Conservation (phyloP, 2,113 vertebrate species). For the Melanerpes aurifrons region DNA sequence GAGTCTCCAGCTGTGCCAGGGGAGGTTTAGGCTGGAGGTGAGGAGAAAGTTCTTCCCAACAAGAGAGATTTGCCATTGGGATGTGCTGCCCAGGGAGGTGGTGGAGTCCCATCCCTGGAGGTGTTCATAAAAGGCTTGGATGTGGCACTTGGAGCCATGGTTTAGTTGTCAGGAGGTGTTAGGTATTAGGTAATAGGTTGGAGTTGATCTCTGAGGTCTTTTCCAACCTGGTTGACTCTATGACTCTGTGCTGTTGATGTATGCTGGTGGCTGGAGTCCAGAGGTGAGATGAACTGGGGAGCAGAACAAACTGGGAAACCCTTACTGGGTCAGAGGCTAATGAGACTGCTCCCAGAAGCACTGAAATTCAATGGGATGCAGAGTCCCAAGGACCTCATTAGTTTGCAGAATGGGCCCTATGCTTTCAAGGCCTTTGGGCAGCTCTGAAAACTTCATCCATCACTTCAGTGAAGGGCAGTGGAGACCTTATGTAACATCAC, state of each 20-base stretch:
- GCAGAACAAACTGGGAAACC: background rate
- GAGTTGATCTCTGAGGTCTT: too few relatives aligned
- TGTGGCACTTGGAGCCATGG: too few relatives aligned
- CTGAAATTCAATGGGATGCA: conserved; percentile 45
- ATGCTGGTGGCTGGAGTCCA: background rate
- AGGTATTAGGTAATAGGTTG: too few relatives aligned
- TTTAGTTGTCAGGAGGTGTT: too few relatives aligned
- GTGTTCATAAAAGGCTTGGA: too few relatives aligned
- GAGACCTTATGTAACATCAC: conserved; percentile 35
- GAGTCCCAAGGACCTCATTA: conserved; percentile 40
- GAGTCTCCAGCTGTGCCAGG: too few relatives aligned
- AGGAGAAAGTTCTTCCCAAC: too few relatives aligned
- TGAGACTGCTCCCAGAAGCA: background rate
- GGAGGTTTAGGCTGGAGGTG: too few relatives aligned
- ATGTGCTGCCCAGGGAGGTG: too few relatives aligned
- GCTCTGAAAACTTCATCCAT: conserved; percentile 58
- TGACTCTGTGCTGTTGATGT: background rate
- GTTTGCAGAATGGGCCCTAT: conserved; percentile 31
- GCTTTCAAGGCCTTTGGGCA: conserved; percentile 50
- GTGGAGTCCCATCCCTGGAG: too few relatives aligned
- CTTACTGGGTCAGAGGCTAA: background rate
- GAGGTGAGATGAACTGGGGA: background rate
- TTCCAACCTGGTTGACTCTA: too few relatives aligned
- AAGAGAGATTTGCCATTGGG: too few relatives aligned
- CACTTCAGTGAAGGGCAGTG: background rate